phyloP scores from a whole-genome alignment of 2,888 invertebrate species.

The Eumerus sabulonum region DNA sequence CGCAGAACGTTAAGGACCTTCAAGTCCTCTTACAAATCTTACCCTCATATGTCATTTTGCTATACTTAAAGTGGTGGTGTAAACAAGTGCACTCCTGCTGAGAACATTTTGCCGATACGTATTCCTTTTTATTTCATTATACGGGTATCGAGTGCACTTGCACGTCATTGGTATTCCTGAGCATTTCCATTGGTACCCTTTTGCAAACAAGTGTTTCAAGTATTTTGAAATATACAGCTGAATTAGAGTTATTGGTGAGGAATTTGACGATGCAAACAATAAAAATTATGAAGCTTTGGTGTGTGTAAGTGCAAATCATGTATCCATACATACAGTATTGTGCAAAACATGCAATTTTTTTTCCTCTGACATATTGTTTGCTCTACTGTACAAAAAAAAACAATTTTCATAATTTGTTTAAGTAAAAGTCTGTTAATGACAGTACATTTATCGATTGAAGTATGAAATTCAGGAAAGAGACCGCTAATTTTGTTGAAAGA shows the following conservation, averaged over 20 bases:
- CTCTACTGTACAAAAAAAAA: no score
- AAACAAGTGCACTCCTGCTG: slow-evolving; percentile 64
- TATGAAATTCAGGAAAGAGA: no score
- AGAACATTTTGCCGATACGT: slow-evolving; percentile 59
- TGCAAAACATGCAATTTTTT: no score
- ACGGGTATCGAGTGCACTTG: slow-evolving; percentile 58
- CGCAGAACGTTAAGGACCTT: slow-evolving; percentile 64
- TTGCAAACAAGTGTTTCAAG: slow-evolving; percentile 58
- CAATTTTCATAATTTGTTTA: no score
- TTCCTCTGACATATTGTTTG: no score
- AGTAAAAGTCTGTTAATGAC: no score
- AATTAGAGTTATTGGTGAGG: slow-evolving; percentile 57
- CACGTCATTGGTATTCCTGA: slow-evolving; percentile 62
- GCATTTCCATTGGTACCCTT: slow-evolving; percentile 64
- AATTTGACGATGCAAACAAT: neutral
- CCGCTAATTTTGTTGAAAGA: no score
- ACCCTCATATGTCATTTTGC: slow-evolving; percentile 55
- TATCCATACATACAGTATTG: no score
- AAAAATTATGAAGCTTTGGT: no score
- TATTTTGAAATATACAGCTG: slow-evolving; percentile 43
- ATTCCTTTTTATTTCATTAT: slow-evolving; percentile 58
- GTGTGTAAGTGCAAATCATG: neutral
- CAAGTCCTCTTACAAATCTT: slow-evolving; percentile 60
- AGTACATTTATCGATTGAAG: no score
- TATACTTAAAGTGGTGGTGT: slow-evolving; percentile 60